Percentiles rank a stretch among this genome's conserved stretches.
phyloP scores from a whole-genome alignment of 2,113 vertebrate genomes.

The Ploceus nigricollis region DNA sequence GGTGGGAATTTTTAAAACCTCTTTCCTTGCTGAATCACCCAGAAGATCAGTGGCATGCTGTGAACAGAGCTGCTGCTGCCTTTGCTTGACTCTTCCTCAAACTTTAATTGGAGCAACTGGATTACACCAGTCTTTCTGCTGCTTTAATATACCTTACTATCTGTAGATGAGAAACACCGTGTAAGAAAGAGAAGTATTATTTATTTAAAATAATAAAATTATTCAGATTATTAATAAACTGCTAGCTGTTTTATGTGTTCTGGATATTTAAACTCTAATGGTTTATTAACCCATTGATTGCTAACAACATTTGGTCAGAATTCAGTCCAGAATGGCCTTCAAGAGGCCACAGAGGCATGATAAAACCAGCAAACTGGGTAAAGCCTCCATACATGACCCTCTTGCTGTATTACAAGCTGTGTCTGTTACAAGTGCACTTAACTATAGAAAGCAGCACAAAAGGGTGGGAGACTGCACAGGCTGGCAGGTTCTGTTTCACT shows the following conservation, averaged over 20 bases:
- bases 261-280: background rate
- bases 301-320: background rate
- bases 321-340: background rate
- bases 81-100: background rate
- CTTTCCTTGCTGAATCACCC: background rate
- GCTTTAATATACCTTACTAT: background rate
- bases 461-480: background rate
- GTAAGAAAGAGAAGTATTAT: background rate
- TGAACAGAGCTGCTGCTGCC: background rate
- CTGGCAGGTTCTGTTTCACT: background rate
- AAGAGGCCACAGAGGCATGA: background rate
- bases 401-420: background rate
- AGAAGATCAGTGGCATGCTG: background rate
- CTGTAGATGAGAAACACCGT: background rate
- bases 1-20: background rate
- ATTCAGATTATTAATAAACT: background rate
- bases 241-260: background rate
- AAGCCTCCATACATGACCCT: background rate
- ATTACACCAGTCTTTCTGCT: background rate
- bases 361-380: background rate
- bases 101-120: background rate
- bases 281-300: background rate
- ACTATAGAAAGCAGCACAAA: background rate
- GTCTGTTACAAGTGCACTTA: background rate
- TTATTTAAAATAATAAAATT: background rate